Percentiles rank a stretch among this genome's conserved stretches.
Conservation (phyloP, 2,888 invertebrate species). For the Mycalesis mineus region DNA sequence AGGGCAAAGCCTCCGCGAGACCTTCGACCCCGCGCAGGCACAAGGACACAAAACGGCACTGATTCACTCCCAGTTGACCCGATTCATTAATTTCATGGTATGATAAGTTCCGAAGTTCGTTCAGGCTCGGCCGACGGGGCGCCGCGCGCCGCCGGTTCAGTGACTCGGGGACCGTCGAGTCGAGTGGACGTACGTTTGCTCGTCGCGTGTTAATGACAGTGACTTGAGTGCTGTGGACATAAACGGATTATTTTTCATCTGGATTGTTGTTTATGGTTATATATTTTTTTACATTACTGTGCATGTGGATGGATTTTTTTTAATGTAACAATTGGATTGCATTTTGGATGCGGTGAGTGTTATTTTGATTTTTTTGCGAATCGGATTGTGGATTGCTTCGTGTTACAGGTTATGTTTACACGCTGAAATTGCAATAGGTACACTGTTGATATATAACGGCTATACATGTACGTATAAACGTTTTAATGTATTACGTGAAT, state of each 20-base stretch:
- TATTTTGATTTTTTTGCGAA: background rate
- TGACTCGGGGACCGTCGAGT: constrained; percentile 61
- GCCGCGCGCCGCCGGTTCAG: constrained; percentile 56
- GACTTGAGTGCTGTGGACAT: constrained; percentile 35
- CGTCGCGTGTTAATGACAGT: constrained; percentile 55
- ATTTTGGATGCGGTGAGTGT: constrained; percentile 68
- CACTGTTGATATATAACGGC: background rate
- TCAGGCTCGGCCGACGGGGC: constrained; percentile 55
- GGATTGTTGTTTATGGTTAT: constrained; percentile 32
- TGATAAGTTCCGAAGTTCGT: constrained; percentile 56
- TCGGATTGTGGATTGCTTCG: background rate
- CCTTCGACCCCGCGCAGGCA: background rate
- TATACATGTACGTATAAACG: background rate
- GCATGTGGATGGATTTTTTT: constrained; percentile 60
- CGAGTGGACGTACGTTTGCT: constrained; percentile 38
- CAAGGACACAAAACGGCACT: constrained; percentile 25
- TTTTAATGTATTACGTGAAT: background rate
- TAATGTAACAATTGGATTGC: constrained; percentile 65
- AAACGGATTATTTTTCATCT: constrained; percentile 32
- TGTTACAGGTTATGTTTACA: constrained; percentile 20
- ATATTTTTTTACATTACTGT: constrained; percentile 37
- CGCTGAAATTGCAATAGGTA: constrained; percentile 13
- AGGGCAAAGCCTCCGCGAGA: constrained; percentile 3
- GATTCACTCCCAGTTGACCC: constrained; percentile 51
- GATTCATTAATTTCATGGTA: constrained; percentile 65